These are phyloP conservation scores for Chymomyza costata DNA, from an alignment of 1,140 invertebrate species.

Conservation along the genomic window DNA sequence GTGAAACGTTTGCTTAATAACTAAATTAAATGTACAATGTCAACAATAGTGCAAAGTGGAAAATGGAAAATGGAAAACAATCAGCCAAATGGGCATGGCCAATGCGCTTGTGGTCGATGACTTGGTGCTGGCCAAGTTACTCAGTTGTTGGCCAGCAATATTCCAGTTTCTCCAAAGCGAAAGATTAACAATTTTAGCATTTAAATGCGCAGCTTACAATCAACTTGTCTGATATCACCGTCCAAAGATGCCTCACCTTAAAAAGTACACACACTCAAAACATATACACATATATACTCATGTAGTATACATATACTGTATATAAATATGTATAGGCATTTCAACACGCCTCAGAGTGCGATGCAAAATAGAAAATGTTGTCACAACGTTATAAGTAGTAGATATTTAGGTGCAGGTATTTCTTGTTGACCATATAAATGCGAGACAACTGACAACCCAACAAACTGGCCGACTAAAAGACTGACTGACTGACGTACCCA, in stretches of 20 bases:
- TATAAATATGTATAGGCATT: constrained; percentile 13
- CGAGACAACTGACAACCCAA: constrained; percentile 8
- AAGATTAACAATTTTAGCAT: no score
- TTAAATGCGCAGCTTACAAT: no score
- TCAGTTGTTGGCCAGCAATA: no score
- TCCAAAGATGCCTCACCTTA: constrained; percentile 31
- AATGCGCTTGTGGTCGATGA: no score
- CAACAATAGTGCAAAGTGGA: constrained; percentile 3
- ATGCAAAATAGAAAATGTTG: constrained; percentile 46
- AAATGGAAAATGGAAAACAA: no score
- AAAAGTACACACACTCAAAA: constrained; percentile 14
- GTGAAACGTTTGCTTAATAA: no score
- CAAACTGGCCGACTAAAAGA: constrained; percentile 4
- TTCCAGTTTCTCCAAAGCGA: no score
- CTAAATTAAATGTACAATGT: constrained; percentile 5
- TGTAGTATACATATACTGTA: neutral
- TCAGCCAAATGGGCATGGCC: no score
- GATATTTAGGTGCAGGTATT: constrained; percentile 34
- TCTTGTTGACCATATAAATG: constrained; percentile 32
- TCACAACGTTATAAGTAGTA: constrained; percentile 30
- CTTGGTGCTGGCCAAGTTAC: no score
- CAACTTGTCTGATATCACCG: no score
- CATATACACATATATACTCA: constrained; percentile 1
- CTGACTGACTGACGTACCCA: neutral
- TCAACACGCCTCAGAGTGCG: constrained; percentile 23